A percentile compares a stretch with the other conserved stretches of the same genome.
Conservation (phyloP, 2,888 invertebrate genomes). For the Scaptomyza cyrtandrae region DNA sequence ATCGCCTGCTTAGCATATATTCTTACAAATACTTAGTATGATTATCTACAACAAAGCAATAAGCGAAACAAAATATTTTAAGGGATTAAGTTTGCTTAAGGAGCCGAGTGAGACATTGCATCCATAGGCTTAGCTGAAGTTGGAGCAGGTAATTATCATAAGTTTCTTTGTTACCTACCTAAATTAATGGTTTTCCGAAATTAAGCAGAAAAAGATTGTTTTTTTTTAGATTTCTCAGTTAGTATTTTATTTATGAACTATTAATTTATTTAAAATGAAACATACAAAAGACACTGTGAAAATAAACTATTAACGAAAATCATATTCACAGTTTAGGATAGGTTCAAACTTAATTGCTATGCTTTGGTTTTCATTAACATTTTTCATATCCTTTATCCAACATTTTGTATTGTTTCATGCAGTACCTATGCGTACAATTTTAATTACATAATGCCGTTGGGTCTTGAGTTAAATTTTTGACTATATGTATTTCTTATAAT, state of each 20-base stretch:
- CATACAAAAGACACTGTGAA: conserved; percentile 58
- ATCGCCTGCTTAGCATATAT: conserved; percentile 38
- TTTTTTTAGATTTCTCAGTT: conserved; percentile 30
- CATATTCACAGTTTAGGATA: conserved; percentile 56
- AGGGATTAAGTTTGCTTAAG: conserved; percentile 17
- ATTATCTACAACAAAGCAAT: conserved; percentile 35
- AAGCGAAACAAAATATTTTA: conserved; percentile 22
- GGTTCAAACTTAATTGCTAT: conserved; percentile 49
- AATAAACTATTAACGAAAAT: conserved; percentile 44
- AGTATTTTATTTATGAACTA: conserved; percentile 51
- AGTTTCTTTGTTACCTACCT: background rate
- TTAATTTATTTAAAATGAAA: conserved; percentile 56
- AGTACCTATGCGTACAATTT: conserved; percentile 20
- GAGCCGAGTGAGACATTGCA: background rate
- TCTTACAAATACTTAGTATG: conserved; percentile 28
- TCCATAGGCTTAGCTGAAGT: conserved; percentile 7
- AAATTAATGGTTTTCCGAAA: background rate
- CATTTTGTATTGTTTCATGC: conserved; percentile 26
- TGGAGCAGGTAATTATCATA: background rate
- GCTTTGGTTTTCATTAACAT: conserved; percentile 32
- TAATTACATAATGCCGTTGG: conserved; percentile 33
- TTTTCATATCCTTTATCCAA: conserved; percentile 30
- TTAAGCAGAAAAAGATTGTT: background rate
- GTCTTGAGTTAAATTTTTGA: conserved; percentile 32
- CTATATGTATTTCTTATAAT: conserved; percentile 39